These are phyloP conservation scores for Halyomorpha halys DNA, from an alignment of 1,140 invertebrate species.

Conservation along the genomic window DNA sequence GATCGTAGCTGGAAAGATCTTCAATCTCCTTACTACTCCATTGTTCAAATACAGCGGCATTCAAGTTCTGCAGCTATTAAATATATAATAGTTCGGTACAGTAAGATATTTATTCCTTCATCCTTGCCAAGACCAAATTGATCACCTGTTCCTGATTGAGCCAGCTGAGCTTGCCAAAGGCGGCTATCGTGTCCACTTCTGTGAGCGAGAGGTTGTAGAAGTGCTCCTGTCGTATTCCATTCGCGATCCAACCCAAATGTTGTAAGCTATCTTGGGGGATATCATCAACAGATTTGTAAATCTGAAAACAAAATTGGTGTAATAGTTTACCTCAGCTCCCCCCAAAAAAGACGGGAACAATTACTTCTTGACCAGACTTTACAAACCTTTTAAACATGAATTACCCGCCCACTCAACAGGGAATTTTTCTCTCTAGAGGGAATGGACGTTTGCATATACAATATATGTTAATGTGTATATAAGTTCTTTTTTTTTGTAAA, in stretches of 20 bases:
- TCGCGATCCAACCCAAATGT: constrained; percentile 39
- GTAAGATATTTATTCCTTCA: too few species aligned
- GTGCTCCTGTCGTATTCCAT: constrained; percentile 37
- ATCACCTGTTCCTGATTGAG: constrained; percentile 34
- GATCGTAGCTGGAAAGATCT: constrained; percentile 41
- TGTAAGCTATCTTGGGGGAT: constrained; percentile 22
- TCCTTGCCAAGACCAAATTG: too few species aligned
- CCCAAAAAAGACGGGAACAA: too few species aligned
- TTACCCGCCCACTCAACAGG: too few species aligned
- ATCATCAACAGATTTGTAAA: constrained; percentile 9
- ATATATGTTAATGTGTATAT: too few species aligned
- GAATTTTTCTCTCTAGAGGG: too few species aligned
- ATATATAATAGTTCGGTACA: too few species aligned
- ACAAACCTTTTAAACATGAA: too few species aligned
- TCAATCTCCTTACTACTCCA: constrained; percentile 41
- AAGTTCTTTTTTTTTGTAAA: too few species aligned
- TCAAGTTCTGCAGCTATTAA: constrained; percentile 37
- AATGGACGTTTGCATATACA: too few species aligned
- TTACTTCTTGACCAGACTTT: too few species aligned
- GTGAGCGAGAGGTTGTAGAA: constrained; percentile 40
- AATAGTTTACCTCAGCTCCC: too few species aligned
- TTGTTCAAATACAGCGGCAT: constrained; percentile 37
- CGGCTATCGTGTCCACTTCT: constrained; percentile 39
- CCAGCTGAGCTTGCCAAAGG: constrained; percentile 40
- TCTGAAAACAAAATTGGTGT: background rate